Percentiles rank a stretch among this genome's conserved stretches.
Conservation (phyloP, 2,797 vertebrate genomes). For the Gobio occitaniae region DNA sequence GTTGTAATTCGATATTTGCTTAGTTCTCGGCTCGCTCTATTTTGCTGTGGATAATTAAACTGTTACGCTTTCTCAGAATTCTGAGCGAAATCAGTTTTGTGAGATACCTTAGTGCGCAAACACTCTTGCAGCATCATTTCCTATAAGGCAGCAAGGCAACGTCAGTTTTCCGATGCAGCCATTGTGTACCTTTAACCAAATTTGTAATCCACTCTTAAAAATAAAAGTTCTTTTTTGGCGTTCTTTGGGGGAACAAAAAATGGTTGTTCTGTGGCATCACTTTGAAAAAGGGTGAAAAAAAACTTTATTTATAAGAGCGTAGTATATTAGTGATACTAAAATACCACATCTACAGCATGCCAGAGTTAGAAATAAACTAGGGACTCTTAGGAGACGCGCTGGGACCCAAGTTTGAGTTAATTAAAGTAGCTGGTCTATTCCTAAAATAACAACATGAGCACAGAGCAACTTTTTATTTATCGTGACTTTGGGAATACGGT, state of each 20-base stretch:
- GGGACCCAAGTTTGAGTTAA: constrained; percentile 31
- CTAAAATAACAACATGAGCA: constrained; percentile 44
- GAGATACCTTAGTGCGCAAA: too few relatives aligned
- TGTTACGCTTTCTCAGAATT: too few relatives aligned
- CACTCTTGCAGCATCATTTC: too few relatives aligned
- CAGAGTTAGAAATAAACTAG: constrained; percentile 75
- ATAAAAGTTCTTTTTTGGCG: too few relatives aligned
- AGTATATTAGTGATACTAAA: background rate
- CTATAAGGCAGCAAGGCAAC: too few relatives aligned
- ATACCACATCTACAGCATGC: constrained; percentile 10
- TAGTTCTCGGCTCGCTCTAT: too few relatives aligned
- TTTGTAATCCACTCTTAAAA: too few relatives aligned
- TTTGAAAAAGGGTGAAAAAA: background rate
- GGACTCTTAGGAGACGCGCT: constrained; percentile 58
- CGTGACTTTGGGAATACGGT: constrained; percentile 4
- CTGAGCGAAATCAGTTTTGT: too few relatives aligned
- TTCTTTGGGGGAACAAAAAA: background rate
- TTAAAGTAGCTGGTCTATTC: constrained; percentile 49
- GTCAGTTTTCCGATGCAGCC: too few relatives aligned
- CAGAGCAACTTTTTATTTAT: constrained; percentile 29
- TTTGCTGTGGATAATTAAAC: too few relatives aligned
- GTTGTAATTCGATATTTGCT: too few relatives aligned
- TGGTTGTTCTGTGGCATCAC: background rate
- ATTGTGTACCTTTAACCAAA: too few relatives aligned
- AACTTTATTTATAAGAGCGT: background rate